Percentiles rank a stretch among this genome's conserved stretches.
Evolutionary conservation across 1,140 invertebrate genomes (phyloP).

Genomic region (Caenorhabditis latens): DNA sequence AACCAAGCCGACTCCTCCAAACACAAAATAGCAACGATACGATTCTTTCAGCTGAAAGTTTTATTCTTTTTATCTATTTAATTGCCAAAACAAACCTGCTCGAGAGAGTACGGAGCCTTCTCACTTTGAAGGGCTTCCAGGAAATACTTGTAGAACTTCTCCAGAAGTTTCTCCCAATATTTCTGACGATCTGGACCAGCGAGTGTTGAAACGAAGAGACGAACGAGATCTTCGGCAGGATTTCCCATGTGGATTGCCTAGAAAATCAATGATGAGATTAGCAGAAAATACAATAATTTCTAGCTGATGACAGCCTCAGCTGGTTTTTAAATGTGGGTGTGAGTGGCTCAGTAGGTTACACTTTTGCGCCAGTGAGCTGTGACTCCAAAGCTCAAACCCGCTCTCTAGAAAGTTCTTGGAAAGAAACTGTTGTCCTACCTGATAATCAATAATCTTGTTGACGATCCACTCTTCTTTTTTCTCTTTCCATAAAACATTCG

Average conservation of each 20-base stretch:
- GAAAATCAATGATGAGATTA: neutral
- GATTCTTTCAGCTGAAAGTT: conserved; percentile 50
- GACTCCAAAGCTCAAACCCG: no score
- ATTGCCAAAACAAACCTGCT: neutral
- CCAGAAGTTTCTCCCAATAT: conserved; percentile 10
- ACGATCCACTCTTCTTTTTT: neutral
- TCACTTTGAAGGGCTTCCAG: neutral
- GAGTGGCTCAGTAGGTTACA: no score
- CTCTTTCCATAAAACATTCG: conserved; percentile 50
- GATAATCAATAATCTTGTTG: conserved; percentile 6
- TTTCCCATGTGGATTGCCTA: conserved; percentile 30
- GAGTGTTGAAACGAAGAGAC: conserved; percentile 24
- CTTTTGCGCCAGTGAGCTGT: no score
- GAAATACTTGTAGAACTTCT: conserved; percentile 34
- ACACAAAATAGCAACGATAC: conserved; percentile 16
- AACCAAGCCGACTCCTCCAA: neutral
- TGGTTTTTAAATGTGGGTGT: no score
- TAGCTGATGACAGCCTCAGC: no score
- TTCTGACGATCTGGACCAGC: conserved; percentile 25
- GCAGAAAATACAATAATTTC: no score
- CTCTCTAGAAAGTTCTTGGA: neutral
- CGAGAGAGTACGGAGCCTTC: conserved; percentile 18
- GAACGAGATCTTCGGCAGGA: conserved; percentile 22
- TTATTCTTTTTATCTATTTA: no score
- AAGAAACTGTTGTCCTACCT: neutral